Evolutionary conservation across 1,140 invertebrate species (phyloP).

Genomic region (Drosophila burlai): DNA sequence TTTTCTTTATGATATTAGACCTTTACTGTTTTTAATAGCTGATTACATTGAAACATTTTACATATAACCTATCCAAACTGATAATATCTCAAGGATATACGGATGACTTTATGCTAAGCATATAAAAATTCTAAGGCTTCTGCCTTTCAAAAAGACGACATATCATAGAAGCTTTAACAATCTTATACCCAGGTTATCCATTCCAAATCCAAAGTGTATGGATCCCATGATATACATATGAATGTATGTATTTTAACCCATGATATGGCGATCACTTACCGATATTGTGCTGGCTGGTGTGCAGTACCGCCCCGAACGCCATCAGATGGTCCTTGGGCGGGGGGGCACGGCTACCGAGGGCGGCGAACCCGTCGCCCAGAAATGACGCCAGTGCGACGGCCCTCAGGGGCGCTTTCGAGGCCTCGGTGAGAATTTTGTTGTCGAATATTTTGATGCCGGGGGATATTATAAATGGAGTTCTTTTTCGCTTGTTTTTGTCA

Average conservation of each 20-base stretch:
- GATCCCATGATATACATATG: too few species aligned
- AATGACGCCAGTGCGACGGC: conserved; percentile 85
- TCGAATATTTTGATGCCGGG: conserved; percentile 72
- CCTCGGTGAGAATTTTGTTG: conserved; percentile 85
- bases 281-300: conserved; percentile 85
- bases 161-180: background rate
- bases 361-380: conserved; percentile 85
- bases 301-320: conserved; percentile 85
- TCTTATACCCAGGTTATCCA: background rate
- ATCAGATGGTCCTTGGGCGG: conserved; percentile 85
- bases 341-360: conserved; percentile 82
- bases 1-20: too few species aligned
- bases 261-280: conserved; percentile 60
- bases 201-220: background rate
- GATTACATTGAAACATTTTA: background rate
- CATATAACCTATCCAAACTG: too few species aligned
- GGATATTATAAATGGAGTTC: conserved; percentile 46
- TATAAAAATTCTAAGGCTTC: too few species aligned
- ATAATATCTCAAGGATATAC: too few species aligned
- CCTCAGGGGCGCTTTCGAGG: conserved; percentile 85
- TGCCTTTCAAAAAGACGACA: too few species aligned
- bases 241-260: background rate
- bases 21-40: background rate
- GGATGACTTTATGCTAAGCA: too few species aligned
- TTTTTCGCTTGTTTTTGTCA: conserved; percentile 36